Evolutionary conservation across 1,140 invertebrate genomes (phyloP), one percentile per base, ranked within the genome.

Genomic region (Drosophila carrolli): DNA sequence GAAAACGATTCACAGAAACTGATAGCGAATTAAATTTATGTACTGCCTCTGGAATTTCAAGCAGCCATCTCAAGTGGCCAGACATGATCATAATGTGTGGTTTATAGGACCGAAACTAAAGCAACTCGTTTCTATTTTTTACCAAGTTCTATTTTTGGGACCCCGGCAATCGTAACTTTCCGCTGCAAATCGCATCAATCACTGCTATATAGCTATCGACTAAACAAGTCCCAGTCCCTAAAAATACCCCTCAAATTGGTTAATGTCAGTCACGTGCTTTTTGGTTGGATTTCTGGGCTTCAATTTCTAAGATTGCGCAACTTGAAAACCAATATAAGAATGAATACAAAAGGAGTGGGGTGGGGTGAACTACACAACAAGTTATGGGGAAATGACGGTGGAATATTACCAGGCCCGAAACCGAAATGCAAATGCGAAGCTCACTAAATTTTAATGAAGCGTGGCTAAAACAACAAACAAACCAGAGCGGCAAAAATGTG

Each of bases 201-300:
- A 62, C 38, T 27, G 60, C 54, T 38, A 5, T 27, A 5, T 19
- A 54, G 29, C 6, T 65, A 77, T 77, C 75, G 75, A 77, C 75
- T 77, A 77, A 77, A 77, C 75, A 77, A 77, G 16, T 37, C 41
- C 29, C 11, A 29, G 16, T 44, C 35, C 29, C 48, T 5, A 27
- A 29, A 59, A 43, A 7, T 14, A 27, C 38, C 19, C 38, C 11
- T 44, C 37, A 66, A 62, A 59, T 67, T 63, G 54, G 76, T 80
- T 77, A 81, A 84, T 70, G 67, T 75, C 56, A 77, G 82, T 77
- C 82, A 82, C 83, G 83, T 88, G 82, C 55, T 55, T 9, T 23
- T 19, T 46, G 44, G 8, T 19, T 46, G 44, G 8, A 37, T n/a
- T 29, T 32, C 32, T 43, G 19, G 13, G 43, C 55, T 60, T 47